Evolutionary conservation across 2,888 invertebrate species (phyloP), one percentile per base, ranked within the genome.

Genomic region (Leptothorax acervorum): DNA sequence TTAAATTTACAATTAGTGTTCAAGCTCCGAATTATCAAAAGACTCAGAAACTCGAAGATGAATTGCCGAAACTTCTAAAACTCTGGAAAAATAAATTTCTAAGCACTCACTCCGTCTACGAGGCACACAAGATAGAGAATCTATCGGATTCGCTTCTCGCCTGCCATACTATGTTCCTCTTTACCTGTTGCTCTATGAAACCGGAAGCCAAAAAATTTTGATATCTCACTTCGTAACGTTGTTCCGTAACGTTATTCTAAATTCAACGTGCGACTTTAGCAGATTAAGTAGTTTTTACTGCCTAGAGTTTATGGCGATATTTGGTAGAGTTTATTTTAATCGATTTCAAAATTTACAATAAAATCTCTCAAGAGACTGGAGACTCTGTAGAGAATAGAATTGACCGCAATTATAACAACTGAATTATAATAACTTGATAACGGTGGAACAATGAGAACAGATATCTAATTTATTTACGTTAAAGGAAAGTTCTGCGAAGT

Each of bases 131-230:
- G 75, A 82, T 82, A 75, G 55, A 75, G 82, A 45, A 82, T 31
- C 63, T 65, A 75, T 76, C 45, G 63, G 42, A 53, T 76, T 74
- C 53, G 57, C 70, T 53, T 60, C n/a, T 68, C 57, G 57, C 65
- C 39, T 70, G 48, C 70, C 45, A 63, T 65, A 23, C 45, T 65
- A 55, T 53, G 51, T 48, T 73, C 71, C 63, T 62, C 45, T 83
- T 86, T 84, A 86, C 85, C 85, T 86, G 86, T 88, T 88, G 88
- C 85, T 78, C 35, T 55, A 42, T 65, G 60, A 79, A 79, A 85
- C 55, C 15, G 66, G 15, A 71, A 60, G 85, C 75, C 74, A 86
- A 88, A 87, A 88, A 86, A 68, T 83, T 74, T 83, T 79, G 68
- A 66, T 66, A 18, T 55, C 45, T 85, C 65, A 73, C 23, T 39